Evolutionary conservation across 2,113 vertebrate genomes (phyloP), one percentile per base, ranked within the genome.

Genomic region (Calyptommatus sinebrachiatus): DNA sequence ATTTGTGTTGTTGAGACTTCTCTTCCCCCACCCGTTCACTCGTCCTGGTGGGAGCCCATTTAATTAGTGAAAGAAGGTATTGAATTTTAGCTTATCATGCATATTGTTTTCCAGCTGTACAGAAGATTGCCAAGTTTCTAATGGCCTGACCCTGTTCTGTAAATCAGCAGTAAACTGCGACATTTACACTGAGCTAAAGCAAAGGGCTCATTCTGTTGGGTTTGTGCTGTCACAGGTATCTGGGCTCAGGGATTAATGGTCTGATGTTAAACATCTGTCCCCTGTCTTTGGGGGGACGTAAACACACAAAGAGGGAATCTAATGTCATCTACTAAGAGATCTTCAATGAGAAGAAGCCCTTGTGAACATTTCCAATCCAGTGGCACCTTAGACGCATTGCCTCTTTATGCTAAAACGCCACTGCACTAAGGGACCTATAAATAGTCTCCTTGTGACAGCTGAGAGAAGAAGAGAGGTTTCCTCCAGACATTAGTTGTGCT

Each of bases 31-130:
- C 26, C 14, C 53, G 35, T 18, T 41, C 26, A 28, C 28, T 20
- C 93, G 88, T 95, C 94, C 95, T 95, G 94, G 94, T 95, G 95
- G 95, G 95, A 95, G 92, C 94, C 93, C 93, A 94, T 95, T 95
- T 96, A 95, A 95, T 95, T 96, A 96, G 94, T 93, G 94, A 94
- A 94, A 93, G 94, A 89, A 96, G 95, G 94, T 95, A 95, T 95
- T 95, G 94, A 92, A 95, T 96, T 96, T 96, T 96, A 95, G 96
- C 95, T 96, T 96, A 96, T 96, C 94, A 91, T 94, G 95, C 95
- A 96, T 95, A 95, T 95, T 95, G 95, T 95, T 95, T 96, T 96
- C 95, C 95, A 96, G 95, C 95, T 96, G 95, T 94, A 96, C 92
- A 91, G 94, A 94, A 94, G 94, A 95, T 94, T 96, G 96, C 95